Conservation (phyloP, 2,797 vertebrate species). For the Bradypodion pumilum region DNA sequence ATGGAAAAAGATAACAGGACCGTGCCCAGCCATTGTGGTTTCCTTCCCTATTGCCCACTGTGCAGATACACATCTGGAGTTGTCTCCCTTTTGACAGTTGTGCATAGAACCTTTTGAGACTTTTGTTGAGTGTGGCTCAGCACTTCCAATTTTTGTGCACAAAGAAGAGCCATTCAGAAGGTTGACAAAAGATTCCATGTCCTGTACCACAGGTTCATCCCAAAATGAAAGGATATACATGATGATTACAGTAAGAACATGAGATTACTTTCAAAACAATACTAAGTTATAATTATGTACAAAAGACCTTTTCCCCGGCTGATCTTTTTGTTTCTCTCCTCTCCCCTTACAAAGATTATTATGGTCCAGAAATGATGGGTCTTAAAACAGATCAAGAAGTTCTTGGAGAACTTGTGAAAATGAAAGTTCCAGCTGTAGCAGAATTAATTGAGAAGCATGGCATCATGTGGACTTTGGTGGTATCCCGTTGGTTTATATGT, state of each 20-base stretch:
- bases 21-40: neutral
- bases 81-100: neutral
- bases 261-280: neutral
- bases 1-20: too few species aligned
- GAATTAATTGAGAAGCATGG: constrained; percentile 87
- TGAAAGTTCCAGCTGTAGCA: constrained; percentile 88
- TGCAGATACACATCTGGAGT: neutral
- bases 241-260: neutral
- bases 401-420: constrained; percentile 89
- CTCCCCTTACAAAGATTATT: constrained; percentile 82
- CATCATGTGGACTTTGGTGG: constrained; percentile 90
- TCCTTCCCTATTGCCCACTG: neutral
- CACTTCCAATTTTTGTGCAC: neutral
- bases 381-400: constrained; percentile 94
- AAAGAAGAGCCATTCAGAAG: neutral
- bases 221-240: neutral
- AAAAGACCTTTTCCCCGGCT: neutral
- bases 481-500: constrained; percentile 97
- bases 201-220: neutral
- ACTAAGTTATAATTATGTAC: neutral
- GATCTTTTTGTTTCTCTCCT: constrained; percentile 4
- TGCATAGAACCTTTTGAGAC: neutral
- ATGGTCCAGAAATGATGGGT: constrained; percentile 89
- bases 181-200: neutral
- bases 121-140: neutral